These are phyloP conservation scores for Chlorodrepanis virens DNA, from an alignment of 2,113 vertebrate species.

Conservation along the genomic window DNA sequence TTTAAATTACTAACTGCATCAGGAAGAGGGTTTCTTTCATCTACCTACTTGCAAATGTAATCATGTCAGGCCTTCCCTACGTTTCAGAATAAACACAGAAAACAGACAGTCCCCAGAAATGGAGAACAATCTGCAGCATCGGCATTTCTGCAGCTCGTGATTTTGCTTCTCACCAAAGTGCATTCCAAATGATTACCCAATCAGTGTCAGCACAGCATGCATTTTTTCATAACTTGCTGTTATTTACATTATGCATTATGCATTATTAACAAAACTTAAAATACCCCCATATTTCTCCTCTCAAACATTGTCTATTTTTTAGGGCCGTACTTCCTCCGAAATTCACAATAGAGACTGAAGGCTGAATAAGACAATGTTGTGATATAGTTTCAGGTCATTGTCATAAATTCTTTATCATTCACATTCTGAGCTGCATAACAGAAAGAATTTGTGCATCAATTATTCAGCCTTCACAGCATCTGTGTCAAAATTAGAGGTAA, in stretches of 20 bases:
- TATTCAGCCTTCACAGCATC: not conserved
- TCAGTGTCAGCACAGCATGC: not conserved
- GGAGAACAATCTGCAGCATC: not conserved
- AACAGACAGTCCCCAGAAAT: not conserved
- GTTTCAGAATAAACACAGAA: not conserved
- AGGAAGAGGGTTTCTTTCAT: not conserved
- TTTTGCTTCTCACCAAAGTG: not conserved
- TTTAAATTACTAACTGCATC: not conserved
- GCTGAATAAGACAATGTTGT: not conserved
- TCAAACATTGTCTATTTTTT: not conserved
- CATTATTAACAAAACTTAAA: not conserved
- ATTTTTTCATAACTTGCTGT: not conserved
- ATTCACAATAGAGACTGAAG: not conserved
- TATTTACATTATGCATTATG: not conserved
- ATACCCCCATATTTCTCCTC: not conserved
- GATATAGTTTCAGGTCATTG: not conserved
- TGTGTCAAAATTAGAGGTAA: not conserved
- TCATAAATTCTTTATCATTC: not conserved
- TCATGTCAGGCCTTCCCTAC: not conserved
- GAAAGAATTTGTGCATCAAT: not conserved
- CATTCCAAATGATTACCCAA: not conserved
- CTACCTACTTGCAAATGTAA: not conserved
- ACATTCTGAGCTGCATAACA: not conserved
- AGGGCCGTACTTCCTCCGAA: not conserved
- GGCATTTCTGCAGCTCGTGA: not conserved